Evolutionary conservation across 1,140 invertebrate genomes (phyloP).

Genomic region (Atta colombica): DNA sequence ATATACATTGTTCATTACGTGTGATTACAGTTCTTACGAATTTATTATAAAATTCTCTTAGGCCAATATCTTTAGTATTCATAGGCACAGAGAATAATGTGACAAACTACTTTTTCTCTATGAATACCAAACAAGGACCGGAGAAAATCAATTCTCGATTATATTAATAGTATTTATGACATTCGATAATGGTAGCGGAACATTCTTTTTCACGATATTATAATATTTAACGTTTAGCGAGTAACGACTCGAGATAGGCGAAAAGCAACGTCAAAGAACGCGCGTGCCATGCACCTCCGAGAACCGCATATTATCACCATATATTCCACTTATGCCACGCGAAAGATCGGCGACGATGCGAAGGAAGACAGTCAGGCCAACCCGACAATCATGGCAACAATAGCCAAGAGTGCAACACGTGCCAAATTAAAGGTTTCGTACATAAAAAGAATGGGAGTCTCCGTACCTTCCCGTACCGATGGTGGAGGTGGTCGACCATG

Average conservation of each 20-base stretch:
- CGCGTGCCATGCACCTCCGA: conserved; percentile 56
- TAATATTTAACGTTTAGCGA: conserved; percentile 31
- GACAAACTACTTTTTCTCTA: conserved; percentile 8
- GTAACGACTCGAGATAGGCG: conserved; percentile 50
- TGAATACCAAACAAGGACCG: conserved; percentile 48
- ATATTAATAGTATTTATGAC: conserved; percentile 38
- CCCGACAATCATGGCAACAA: conserved; percentile 84
- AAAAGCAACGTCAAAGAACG: conserved; percentile 63
- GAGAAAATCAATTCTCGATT: conserved; percentile 53
- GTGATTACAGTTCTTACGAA: background rate
- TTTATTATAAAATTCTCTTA: background rate
- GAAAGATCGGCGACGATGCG: conserved; percentile 60
- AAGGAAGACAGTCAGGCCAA: conserved; percentile 37
- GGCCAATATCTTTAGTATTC: conserved; percentile 43
- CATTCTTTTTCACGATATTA: conserved; percentile 18
- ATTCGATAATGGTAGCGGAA: background rate
- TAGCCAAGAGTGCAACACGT: conserved; percentile 84
- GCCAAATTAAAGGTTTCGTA: conserved; percentile 84
- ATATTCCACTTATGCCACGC: conserved; percentile 55
- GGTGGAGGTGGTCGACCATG: conserved; percentile 53
- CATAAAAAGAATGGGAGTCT: conserved; percentile 60
- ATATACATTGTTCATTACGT: background rate
- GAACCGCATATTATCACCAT: conserved; percentile 62
- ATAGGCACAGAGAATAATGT: conserved; percentile 25
- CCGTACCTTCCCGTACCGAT: conserved; percentile 63